These are phyloP conservation scores for Tachysurus fulvidraco DNA, from an alignment of 2,113 vertebrate genomes.

Conservation along the genomic window DNA sequence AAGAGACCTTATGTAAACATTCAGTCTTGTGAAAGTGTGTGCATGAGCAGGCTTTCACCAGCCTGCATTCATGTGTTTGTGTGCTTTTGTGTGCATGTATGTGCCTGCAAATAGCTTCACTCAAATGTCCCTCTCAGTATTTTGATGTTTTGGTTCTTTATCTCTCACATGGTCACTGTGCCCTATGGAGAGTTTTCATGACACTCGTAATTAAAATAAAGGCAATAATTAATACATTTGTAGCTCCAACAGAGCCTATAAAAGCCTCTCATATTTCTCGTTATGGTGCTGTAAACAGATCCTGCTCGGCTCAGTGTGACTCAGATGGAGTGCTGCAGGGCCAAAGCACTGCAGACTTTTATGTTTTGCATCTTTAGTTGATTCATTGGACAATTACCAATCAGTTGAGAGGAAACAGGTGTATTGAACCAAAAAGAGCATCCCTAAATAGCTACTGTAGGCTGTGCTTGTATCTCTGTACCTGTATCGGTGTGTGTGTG, in stretches of 20 bases:
- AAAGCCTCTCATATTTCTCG: background rate
- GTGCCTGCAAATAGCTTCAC: background rate
- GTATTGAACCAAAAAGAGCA: background rate
- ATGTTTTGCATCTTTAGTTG: constrained; percentile 4
- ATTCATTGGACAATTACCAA: constrained; percentile 12
- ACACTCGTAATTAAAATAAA: constrained; percentile 8
- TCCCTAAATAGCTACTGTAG: background rate
- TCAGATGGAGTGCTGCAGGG: constrained; percentile 19
- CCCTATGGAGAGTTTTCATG: background rate
- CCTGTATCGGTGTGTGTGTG: background rate
- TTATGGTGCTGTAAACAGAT: constrained; percentile 11
- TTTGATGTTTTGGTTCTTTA: background rate
- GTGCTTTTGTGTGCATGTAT: background rate
- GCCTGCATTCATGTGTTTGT: background rate
- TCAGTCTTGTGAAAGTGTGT: background rate
- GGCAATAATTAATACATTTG: background rate
- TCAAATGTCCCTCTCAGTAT: background rate
- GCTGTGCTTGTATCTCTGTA: background rate
- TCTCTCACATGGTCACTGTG: constrained; percentile 3
- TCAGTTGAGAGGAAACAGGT: background rate
- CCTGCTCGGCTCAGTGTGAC: constrained; percentile 4
- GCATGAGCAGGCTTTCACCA: background rate
- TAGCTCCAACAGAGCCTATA: constrained; percentile 3
- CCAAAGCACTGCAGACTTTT: background rate
- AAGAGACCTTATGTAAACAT: constrained; percentile 42